Base-by-base conservation (phyloP, 2,113 vertebrate genomes). In the Microcebus tavaratra region DNA sequence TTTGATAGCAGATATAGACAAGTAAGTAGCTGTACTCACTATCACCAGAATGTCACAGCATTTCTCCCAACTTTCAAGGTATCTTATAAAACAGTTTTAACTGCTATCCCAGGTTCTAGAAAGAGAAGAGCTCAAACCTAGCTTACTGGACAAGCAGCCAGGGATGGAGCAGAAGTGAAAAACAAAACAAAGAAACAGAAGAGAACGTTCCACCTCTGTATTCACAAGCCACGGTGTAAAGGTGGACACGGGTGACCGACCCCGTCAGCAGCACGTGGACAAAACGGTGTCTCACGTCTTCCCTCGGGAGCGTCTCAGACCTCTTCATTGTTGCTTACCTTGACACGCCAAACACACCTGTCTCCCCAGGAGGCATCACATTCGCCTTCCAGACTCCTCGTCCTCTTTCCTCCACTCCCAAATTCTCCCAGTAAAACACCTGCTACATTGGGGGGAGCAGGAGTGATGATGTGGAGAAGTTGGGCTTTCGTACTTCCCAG, bases 181-280 rank as follows among this genome's bases (percentile, higher is more conserved):
- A 80, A 55, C 3, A 13, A 88, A 93, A 72, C 14, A 50, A 86
- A 63, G 78, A 59, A 53, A 10, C 17, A 3, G 5, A 70, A n/a
- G 18, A 53, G 55, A 34, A 48, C 34, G 8, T 9, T 36, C 21
- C 20, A 2, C 0, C 9, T 57, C 31, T 36, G 18, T 8, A 45
- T 15, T 79, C 45, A 29, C 85, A 86, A 48, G 82, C 31, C 17
- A 31, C 11, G 39, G 67, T 11, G 14, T 59, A 75, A 25, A 10
- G 1, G 13, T 42, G 57, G 27, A 17, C 2, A 5, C 18, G 42
- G 53, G 27, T 1, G 0, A 42, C 10, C 34, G 1, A 3, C 23
- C 6, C 45, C 10, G 14, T 67, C 23, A 50, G 45, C 39, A 85
- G 48, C 75, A 18, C 7, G 18, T 2, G 79, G 59, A 68, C 92